A percentile compares a stretch with the other conserved stretches of the same genome.
Conservation (phyloP, 2,888 invertebrate species). For the Rhamnusium bicolor region DNA sequence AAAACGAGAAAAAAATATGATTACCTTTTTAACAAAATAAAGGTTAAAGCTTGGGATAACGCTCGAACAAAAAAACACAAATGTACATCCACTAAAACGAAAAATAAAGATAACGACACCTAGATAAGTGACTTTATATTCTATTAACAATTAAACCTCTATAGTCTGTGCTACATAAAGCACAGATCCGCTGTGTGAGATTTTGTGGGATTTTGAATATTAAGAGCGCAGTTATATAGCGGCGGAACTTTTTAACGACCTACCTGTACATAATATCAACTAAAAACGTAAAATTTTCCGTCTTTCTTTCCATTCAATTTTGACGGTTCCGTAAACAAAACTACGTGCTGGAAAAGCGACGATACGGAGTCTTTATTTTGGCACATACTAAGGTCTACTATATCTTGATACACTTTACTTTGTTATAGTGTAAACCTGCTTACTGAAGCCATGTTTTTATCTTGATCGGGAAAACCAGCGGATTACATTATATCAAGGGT, state of each 20-base stretch:
- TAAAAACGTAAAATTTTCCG: constrained; percentile 17
- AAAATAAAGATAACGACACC: constrained; percentile 46
- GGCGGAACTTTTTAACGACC: constrained; percentile 42
- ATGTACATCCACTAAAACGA: constrained; percentile 31
- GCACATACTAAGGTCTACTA: constrained; percentile 9
- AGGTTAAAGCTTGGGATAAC: background rate
- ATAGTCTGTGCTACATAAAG: constrained; percentile 50
- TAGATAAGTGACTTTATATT: constrained; percentile 56
- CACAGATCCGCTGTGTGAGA: constrained; percentile 46
- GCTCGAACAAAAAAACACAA: background rate
- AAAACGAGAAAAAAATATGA: background rate
- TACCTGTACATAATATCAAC: constrained; percentile 41
- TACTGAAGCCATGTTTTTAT: constrained; percentile 25
- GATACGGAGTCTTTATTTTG: constrained; percentile 6
- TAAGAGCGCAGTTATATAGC: constrained; percentile 52
- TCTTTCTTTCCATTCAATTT: constrained; percentile 24
- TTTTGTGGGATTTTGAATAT: constrained; percentile 57
- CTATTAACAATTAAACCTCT: constrained; percentile 54
- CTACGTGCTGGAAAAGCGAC: constrained; percentile 19
- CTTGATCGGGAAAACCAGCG: constrained; percentile 25
- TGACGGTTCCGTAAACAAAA: constrained; percentile 23
- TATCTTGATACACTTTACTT: constrained; percentile 30
- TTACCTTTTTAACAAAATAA: background rate
- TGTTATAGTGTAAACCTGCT: constrained; percentile 25
- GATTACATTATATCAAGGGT: constrained; percentile 28